These are phyloP conservation scores for Porites cylindrica DNA, from an alignment of 92 coral and sea anemone genomes.

Conservation along the genomic window DNA sequence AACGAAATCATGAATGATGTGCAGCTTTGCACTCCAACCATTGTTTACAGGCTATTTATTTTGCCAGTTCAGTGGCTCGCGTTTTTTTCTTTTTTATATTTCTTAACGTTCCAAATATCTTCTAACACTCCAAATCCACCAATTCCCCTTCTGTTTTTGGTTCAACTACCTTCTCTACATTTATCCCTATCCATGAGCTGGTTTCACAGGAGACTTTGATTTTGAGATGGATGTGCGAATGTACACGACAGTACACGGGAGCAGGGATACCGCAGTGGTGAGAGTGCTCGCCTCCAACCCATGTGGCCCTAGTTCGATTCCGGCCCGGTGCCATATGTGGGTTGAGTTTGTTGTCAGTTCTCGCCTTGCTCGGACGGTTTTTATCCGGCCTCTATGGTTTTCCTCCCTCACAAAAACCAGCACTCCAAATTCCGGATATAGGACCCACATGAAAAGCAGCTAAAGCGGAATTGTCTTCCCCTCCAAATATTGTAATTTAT, in stretches of 20 bases:
- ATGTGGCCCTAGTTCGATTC: too few relatives aligned
- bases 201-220: too few relatives aligned
- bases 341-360: too few relatives aligned
- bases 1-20: slow-evolving; percentile 30
- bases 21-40: slow-evolving; percentile 36
- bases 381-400: too few relatives aligned
- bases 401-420: slow-evolving; percentile 7
- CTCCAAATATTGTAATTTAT: too few relatives aligned
- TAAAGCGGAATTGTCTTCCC: slow-evolving; percentile 26
- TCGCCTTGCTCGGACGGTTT: slow-evolving; percentile 22
- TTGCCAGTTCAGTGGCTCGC: slow-evolving; percentile 14
- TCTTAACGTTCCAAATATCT: slow-evolving; percentile 19
- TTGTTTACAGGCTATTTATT: slow-evolving; percentile 18
- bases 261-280: too few relatives aligned
- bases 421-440: slow-evolving; percentile 26
- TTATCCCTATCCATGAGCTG: too few relatives aligned
- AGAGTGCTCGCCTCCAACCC: too few relatives aligned
- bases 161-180: slow-evolving; percentile 26
- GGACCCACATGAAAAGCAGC: slow-evolving; percentile 32
- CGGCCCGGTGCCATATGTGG: too few relatives aligned
- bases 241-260: too few relatives aligned
- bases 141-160: slow-evolving; percentile 25
- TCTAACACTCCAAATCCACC: slow-evolving; percentile 40
- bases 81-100: too few relatives aligned
- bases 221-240: too few relatives aligned